Evolutionary conservation across 2,113 vertebrate genomes (phyloP).

Genomic region (Pelobates fuscus): DNA sequence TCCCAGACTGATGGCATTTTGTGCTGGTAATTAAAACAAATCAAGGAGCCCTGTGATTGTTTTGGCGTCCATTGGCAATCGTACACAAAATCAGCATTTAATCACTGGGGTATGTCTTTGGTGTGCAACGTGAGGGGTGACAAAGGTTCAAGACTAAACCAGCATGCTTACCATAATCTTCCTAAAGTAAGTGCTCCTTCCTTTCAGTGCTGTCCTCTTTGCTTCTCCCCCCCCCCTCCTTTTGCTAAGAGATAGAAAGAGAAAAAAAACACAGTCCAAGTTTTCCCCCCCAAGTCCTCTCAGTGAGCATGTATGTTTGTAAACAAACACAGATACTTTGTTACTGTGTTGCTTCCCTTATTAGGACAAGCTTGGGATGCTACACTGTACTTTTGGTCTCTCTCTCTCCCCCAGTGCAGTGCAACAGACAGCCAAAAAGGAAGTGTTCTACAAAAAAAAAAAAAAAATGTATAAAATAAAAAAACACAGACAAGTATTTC

Average conservation of each 20-base stretch:
- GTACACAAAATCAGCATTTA: constrained; percentile 95
- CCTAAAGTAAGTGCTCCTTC: constrained; percentile 83
- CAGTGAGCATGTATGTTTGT: constrained; percentile 71
- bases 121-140: constrained; percentile 87
- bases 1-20: constrained; percentile 95
- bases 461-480: not conserved
- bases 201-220: constrained; percentile 49
- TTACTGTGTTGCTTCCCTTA: constrained; percentile 79
- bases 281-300: constrained; percentile 71
- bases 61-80: constrained; percentile 97
- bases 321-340: constrained; percentile 70
- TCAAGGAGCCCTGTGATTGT: constrained; percentile 98
- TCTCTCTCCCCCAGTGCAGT: constrained; percentile 70
- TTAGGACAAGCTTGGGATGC: constrained; percentile 81
- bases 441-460: constrained; percentile 71
- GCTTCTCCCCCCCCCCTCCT: not conserved
- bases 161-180: constrained; percentile 89
- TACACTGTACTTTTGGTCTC: constrained; percentile 75
- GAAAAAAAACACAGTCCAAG: constrained; percentile 75
- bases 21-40: constrained; percentile 98
- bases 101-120: constrained; percentile 87
- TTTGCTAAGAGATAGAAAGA: constrained; percentile 56
- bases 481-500: constrained; percentile 73
- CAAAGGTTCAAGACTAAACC: constrained; percentile 86
- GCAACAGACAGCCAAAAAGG: constrained; percentile 75